Conservation (phyloP, 2,888 invertebrate genomes). For the Drosophila colorata region DNA sequence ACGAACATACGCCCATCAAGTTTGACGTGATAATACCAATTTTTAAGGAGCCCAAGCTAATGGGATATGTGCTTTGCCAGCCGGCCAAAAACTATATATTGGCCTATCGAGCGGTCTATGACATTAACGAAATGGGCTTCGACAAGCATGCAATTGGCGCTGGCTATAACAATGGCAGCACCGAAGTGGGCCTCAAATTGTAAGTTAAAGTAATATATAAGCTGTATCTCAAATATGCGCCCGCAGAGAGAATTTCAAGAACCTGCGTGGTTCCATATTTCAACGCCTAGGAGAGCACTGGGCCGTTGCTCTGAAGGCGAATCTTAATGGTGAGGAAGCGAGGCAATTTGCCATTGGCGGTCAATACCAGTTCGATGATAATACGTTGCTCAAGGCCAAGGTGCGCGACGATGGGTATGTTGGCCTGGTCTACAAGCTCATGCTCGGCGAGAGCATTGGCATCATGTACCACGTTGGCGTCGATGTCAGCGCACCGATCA, state of each 20-base stretch:
- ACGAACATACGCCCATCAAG: slow-evolving; percentile 39
- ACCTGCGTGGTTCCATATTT: slow-evolving; percentile 59
- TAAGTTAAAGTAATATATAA: slow-evolving; percentile 6
- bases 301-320: slow-evolving; percentile 50
- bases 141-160: slow-evolving; percentile 47
- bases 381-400: slow-evolving; percentile 38
- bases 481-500: slow-evolving; percentile 28
- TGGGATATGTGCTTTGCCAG: slow-evolving; percentile 35
- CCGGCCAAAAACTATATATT: slow-evolving; percentile 38
- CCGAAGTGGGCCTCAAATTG: slow-evolving; percentile 55
- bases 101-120: slow-evolving; percentile 49
- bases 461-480: slow-evolving; percentile 47
- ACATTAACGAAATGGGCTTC: slow-evolving; percentile 32
- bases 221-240: not conserved
- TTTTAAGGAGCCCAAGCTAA: slow-evolving; percentile 22
- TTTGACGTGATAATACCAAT: slow-evolving; percentile 52
- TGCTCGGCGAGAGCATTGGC: slow-evolving; percentile 22
- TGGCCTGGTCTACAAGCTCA: slow-evolving; percentile 34
- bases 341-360: slow-evolving; percentile 41
- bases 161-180: slow-evolving; percentile 35
- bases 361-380: slow-evolving; percentile 45
- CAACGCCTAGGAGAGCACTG: slow-evolving; percentile 39
- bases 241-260: slow-evolving; percentile 47
- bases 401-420: slow-evolving; percentile 28
- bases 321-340: slow-evolving; percentile 22